Conservation (phyloP, 1,140 invertebrate species). For the Scylla paramamosain region DNA sequence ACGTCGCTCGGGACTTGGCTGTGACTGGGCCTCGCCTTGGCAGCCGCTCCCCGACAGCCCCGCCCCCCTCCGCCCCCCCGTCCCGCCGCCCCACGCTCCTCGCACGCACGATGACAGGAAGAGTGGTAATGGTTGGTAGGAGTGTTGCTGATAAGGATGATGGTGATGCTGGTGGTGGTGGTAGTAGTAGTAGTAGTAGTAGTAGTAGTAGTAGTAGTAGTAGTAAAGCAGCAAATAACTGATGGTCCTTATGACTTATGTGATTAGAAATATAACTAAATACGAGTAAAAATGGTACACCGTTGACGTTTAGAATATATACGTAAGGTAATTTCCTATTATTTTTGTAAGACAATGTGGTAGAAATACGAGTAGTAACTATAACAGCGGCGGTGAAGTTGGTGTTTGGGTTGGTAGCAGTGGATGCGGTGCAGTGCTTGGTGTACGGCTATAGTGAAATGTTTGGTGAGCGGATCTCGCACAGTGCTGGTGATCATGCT, state of each 20-base stretch:
- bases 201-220: not conserved
- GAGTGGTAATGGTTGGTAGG: slow-evolving; percentile 4
- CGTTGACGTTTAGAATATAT: too few species aligned
- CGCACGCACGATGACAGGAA: not conserved
- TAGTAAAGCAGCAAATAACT: too few species aligned
- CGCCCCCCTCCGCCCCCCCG: not conserved
- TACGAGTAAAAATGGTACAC: too few species aligned
- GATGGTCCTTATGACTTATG: too few species aligned
- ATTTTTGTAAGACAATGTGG: too few species aligned
- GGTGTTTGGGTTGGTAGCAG: not conserved
- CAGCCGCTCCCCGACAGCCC: slow-evolving; percentile 6
- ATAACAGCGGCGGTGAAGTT: not conserved
- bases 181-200: not conserved
- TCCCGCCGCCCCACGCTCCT: not conserved
- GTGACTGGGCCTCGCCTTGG: slow-evolving; percentile 18
- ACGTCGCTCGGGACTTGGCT: not conserved
- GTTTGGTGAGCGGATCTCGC: too few species aligned
- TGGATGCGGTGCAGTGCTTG: not conserved
- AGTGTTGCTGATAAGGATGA: not conserved
- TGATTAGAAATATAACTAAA: too few species aligned
- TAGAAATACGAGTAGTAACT: too few species aligned
- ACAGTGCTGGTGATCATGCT: too few species aligned
- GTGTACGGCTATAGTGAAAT: too few species aligned
- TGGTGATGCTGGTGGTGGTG: not conserved
- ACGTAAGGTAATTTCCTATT: too few species aligned